These are phyloP conservation scores for Drosophila takahashii DNA, from an alignment of 1,140 invertebrate genomes.

Conservation along the genomic window DNA sequence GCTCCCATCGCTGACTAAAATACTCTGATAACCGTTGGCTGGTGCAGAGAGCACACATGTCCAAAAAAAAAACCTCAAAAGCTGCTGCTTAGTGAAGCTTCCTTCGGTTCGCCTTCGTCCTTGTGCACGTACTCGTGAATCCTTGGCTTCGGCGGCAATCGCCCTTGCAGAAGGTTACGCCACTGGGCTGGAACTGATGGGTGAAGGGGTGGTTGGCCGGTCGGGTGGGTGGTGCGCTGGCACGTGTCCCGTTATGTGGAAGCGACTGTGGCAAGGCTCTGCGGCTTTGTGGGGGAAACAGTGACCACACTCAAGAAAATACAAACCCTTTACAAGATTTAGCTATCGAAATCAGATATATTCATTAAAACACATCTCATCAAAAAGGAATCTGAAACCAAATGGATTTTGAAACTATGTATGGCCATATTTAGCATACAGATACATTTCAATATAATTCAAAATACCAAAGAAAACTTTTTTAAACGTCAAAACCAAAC, in stretches of 20 bases:
- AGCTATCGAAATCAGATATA: no score
- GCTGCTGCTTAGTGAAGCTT: slow-evolving; percentile 26
- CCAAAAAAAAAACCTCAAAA: slow-evolving; percentile 1
- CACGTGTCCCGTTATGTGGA: slow-evolving; percentile 70
- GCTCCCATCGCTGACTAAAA: slow-evolving; percentile 5
- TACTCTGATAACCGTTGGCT: background rate
- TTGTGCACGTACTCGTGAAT: slow-evolving; percentile 34
- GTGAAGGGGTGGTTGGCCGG: slow-evolving; percentile 1
- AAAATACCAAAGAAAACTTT: no score
- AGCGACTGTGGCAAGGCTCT: slow-evolving; percentile 54
- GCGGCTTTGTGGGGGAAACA: slow-evolving; percentile 34
- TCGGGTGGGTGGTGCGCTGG: slow-evolving; percentile 19
- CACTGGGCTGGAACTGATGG: slow-evolving; percentile 33
- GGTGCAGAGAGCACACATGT: background rate
- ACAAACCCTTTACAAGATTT: no score
- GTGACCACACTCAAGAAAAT: slow-evolving; percentile 6
- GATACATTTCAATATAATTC: no score
- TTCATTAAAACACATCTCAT: no score
- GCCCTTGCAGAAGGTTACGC: slow-evolving; percentile 71
- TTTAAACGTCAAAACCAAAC: no score
- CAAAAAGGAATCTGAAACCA: no score
- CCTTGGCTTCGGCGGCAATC: slow-evolving; percentile 22
- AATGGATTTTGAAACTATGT: no score
- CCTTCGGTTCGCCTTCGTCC: slow-evolving; percentile 43
- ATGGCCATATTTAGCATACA: no score